A percentile compares a stretch with the other conserved stretches of the same genome.
These are phyloP conservation scores for Ophion slaviceki DNA, from an alignment of 2,888 invertebrate genomes.

Conservation along the genomic window DNA sequence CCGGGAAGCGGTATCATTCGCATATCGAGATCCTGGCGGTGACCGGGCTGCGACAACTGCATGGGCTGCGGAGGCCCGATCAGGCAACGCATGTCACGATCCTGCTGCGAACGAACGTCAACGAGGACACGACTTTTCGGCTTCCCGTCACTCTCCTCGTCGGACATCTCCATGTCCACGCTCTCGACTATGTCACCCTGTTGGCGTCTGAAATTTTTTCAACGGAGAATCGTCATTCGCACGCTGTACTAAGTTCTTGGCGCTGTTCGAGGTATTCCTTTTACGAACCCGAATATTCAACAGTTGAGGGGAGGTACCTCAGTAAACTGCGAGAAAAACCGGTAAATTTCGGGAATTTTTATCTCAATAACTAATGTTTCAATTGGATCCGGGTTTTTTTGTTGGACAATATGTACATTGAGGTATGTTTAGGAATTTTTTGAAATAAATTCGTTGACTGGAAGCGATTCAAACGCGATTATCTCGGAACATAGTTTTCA, in stretches of 20 bases:
- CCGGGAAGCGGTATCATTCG: slow-evolving; percentile 79
- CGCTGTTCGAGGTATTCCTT: not conserved
- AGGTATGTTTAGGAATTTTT: too few species aligned
- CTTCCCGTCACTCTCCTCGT: slow-evolving; percentile 87
- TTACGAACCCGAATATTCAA: too few species aligned
- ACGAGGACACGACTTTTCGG: slow-evolving; percentile 78
- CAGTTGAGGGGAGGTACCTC: too few species aligned
- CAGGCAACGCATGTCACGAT: slow-evolving; percentile 78
- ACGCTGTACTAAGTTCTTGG: not conserved
- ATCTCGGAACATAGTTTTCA: too few species aligned
- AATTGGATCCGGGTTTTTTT: too few species aligned
- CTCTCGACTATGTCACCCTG: slow-evolving; percentile 90
- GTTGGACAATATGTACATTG: too few species aligned
- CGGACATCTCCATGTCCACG: slow-evolving; percentile 94
- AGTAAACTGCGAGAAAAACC: too few species aligned
- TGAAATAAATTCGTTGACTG: too few species aligned
- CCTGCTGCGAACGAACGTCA: slow-evolving; percentile 80
- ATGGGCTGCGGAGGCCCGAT: slow-evolving; percentile 63
- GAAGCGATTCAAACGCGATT: too few species aligned
- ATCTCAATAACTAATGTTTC: too few species aligned
- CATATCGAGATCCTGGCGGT: slow-evolving; percentile 82
- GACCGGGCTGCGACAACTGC: slow-evolving; percentile 81
- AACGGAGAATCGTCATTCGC: not conserved
- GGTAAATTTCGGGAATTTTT: too few species aligned
- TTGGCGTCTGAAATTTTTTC: slow-evolving; percentile 67